Conservation (phyloP, 2,888 invertebrate species). For the Hesperia comma region DNA sequence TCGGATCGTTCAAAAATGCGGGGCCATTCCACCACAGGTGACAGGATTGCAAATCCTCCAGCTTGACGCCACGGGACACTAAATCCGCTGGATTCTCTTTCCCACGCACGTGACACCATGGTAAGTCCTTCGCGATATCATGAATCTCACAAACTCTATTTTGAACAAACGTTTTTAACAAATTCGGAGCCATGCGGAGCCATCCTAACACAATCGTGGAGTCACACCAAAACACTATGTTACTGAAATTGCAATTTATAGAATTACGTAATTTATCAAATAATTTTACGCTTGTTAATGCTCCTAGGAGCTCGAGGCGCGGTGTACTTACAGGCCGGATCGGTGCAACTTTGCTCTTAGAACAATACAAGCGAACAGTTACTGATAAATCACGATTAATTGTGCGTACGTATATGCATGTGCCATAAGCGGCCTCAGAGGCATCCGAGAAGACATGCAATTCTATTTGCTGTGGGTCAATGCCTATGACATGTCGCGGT, state of each 20-base stretch:
- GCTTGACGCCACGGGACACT: slow-evolving; percentile 4
- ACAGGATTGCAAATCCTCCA: neutral
- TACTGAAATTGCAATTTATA: neutral
- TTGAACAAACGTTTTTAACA: slow-evolving; percentile 16
- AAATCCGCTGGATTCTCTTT: slow-evolving; percentile 13
- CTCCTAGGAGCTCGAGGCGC: slow-evolving; percentile 10
- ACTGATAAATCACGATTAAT: slow-evolving; percentile 2
- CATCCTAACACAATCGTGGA: slow-evolving; percentile 15
- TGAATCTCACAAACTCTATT: slow-evolving; percentile 10
- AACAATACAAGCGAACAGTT: slow-evolving; percentile 29
- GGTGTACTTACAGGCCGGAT: slow-evolving; percentile 41
- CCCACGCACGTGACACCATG: slow-evolving; percentile 2
- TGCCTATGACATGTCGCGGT: slow-evolving; percentile 29
- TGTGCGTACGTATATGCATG: slow-evolving; percentile 32
- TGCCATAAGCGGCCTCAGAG: slow-evolving; percentile 33
- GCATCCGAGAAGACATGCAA: slow-evolving; percentile 38
- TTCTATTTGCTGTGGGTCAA: slow-evolving; percentile 23
- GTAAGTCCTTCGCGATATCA: slow-evolving; percentile 2
- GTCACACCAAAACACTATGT: slow-evolving; percentile 8
- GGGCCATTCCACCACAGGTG: slow-evolving; percentile 10
- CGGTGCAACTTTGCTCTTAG: slow-evolving; percentile 45
- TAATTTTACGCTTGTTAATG: neutral
- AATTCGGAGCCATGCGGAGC: slow-evolving; percentile 2
- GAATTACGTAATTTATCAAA: slow-evolving; percentile 10
- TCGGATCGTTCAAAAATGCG: neutral